A percentile compares a stretch with the other conserved stretches of the same genome.
Conservation (phyloP, 23 tunicate species). For the Phallusia fumigata region DNA sequence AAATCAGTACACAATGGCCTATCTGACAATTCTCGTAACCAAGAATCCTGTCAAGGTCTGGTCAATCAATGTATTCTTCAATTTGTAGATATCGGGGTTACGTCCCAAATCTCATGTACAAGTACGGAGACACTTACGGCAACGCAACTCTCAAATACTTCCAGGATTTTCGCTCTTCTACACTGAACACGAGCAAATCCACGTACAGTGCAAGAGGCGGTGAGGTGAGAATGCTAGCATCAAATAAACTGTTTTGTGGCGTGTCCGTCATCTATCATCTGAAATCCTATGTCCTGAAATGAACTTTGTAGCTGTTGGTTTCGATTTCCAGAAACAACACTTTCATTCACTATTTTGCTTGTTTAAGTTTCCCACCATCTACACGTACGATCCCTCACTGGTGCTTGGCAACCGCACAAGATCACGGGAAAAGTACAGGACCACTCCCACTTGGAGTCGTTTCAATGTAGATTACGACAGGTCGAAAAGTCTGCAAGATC, state of each 20-base stretch:
- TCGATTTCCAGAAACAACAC: background rate
- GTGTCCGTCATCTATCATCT: no score
- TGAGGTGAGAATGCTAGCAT: constrained; percentile 34
- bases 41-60: background rate
- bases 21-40: background rate
- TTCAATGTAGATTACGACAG: constrained; percentile 71
- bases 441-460: constrained; percentile 86
- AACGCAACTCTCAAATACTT: constrained; percentile 85
- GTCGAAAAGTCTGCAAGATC: constrained; percentile 47
- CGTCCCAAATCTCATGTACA: constrained; percentile 86
- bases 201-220: constrained; percentile 73
- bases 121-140: constrained; percentile 91
- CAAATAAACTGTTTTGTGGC: no score
- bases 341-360: background rate
- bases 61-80: background rate
- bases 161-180: constrained; percentile 89
- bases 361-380: constrained; percentile 85
- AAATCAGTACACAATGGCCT: no score
- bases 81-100: constrained; percentile 71
- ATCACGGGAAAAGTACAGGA: constrained; percentile 77
- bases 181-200: constrained; percentile 75
- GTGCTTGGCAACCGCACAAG: constrained; percentile 76
- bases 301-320: no score
- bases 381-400: constrained; percentile 80
- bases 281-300: no score